These are phyloP conservation scores for Rhyacichthys aspro DNA, from an alignment of 2,797 vertebrate species.

Conservation along the genomic window DNA sequence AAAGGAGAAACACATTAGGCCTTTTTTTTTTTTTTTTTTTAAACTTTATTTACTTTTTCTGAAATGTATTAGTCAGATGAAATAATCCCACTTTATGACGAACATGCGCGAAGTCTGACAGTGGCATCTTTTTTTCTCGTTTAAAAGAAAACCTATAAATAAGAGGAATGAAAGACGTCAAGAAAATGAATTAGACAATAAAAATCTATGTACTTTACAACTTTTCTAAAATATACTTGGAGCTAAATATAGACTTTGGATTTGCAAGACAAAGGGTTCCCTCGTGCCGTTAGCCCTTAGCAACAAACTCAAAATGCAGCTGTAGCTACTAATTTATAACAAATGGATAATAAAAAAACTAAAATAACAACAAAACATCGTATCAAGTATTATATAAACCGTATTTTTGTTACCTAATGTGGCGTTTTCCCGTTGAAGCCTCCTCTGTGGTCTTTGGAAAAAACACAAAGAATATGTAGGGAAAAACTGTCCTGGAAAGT, in stretches of 20 bases:
- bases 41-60: too few species aligned
- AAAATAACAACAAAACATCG: background rate
- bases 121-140: too few species aligned
- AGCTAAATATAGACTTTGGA: background rate
- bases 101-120: too few species aligned
- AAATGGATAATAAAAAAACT: background rate
- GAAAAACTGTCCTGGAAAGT: constrained; percentile 31
- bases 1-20: background rate
- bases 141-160: too few species aligned
- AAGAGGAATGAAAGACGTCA: background rate
- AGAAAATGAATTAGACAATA: too few species aligned
- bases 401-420: constrained; percentile 54
- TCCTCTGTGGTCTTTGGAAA: constrained; percentile 33
- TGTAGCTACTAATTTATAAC: background rate
- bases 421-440: constrained; percentile 42
- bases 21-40: too few species aligned
- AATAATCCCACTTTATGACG: too few species aligned
- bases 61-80: too few species aligned
- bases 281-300: constrained; percentile 34
- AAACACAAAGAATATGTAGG: constrained; percentile 15
- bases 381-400: background rate
- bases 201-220: background rate
- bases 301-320: background rate
- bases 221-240: background rate
- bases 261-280: constrained; percentile 49